phyloP scores from a whole-genome alignment of 2,888 invertebrate genomes.

The Drosophila quinaria region DNA sequence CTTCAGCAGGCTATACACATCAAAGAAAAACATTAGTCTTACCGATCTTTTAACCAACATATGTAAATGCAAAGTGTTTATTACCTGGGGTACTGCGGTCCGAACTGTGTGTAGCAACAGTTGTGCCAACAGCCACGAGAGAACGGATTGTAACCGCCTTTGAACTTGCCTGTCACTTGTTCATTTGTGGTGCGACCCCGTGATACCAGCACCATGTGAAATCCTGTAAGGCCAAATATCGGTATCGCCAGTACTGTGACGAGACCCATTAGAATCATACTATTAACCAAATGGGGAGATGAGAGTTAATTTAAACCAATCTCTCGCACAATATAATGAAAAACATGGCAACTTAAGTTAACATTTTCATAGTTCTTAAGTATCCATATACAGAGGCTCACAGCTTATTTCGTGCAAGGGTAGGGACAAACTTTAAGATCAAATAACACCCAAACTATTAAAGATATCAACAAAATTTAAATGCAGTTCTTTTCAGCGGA shows the following conservation, averaged over 20 bases:
- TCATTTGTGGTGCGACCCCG: conserved; percentile 99
- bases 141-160: conserved; percentile 99
- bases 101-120: conserved; percentile 97
- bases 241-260: conserved; percentile 97
- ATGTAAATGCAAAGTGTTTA: neutral
- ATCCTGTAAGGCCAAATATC: conserved; percentile 98
- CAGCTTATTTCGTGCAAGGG: too few species aligned
- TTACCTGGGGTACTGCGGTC: conserved; percentile 98
- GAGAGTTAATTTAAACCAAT: conserved; percentile 54
- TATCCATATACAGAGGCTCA: neutral
- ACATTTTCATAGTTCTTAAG: neutral
- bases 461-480: too few species aligned
- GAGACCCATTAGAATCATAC: conserved; percentile 96
- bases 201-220: conserved; percentile 98
- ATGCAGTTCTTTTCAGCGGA: too few species aligned
- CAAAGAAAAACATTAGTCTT: neutral
- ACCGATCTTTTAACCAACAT: neutral
- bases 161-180: conserved; percentile 99
- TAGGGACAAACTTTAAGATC: too few species aligned
- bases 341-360: neutral
- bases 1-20: conserved; percentile 87
- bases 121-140: conserved; percentile 97
- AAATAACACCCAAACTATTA: too few species aligned
- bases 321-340: neutral
- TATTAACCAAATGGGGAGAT: conserved; percentile 78